A percentile compares a stretch with the other conserved stretches of the same genome.
Conservation (phyloP, 2,797 vertebrate species). For the Atherinosoma microstoma region DNA sequence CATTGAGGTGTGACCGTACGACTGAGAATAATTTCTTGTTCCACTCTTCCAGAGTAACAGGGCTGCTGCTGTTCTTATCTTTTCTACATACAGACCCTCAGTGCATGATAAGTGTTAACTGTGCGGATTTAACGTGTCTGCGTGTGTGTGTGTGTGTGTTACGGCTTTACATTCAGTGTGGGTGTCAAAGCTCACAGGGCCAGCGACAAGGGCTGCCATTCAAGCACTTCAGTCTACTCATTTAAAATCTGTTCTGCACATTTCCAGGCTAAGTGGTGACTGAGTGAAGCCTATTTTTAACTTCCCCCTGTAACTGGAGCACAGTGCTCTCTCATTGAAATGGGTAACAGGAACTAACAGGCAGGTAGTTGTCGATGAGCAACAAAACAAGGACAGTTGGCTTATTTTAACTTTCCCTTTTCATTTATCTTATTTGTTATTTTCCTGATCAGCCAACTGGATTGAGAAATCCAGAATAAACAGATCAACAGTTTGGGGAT, state of each 20-base stretch:
- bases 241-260: constrained; percentile 77
- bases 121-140: background rate
- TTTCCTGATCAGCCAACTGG: background rate
- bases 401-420: constrained; percentile 22
- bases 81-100: constrained; percentile 33
- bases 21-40: background rate
- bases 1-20: background rate
- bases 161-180: constrained; percentile 67
- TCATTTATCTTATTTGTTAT: background rate
- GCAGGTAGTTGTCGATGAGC: constrained; percentile 66
- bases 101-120: constrained; percentile 56
- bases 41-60: constrained; percentile 17
- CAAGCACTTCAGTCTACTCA: constrained; percentile 76
- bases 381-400: constrained; percentile 5
- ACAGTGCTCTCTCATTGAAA: constrained; percentile 61
- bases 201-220: constrained; percentile 75
- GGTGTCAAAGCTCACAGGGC: constrained; percentile 52
- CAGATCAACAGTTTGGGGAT: background rate
- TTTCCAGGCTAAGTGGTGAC: constrained; percentile 79
- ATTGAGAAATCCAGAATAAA: constrained; percentile 14
- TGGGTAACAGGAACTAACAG: constrained; percentile 51
- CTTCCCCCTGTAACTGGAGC: constrained; percentile 73
- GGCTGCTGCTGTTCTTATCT: constrained; percentile 47
- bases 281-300: constrained; percentile 81
- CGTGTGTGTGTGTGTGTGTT: constrained; percentile 18